Evolutionary conservation across 2,888 invertebrate genomes (phyloP).

Genomic region (Trichogramma evanescens): DNA sequence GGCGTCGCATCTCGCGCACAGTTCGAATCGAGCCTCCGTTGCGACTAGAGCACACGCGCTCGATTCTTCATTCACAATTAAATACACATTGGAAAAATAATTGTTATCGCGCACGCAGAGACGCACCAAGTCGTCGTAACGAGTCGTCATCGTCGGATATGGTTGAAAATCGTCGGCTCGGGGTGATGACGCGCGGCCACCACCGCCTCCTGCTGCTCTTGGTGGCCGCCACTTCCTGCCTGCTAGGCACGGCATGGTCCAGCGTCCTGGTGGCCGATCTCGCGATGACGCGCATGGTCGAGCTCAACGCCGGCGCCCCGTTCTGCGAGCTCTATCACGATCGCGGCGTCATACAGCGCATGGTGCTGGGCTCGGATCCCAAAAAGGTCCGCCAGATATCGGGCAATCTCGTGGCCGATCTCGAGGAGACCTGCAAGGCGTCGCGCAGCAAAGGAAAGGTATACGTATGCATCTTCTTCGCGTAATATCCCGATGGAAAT

Average conservation of each 20-base stretch:
- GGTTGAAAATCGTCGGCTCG: too few relatives aligned
- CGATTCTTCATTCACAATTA: too few relatives aligned
- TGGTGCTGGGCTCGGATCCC: constrained; percentile 55
- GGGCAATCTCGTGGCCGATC: constrained; percentile 54
- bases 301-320: constrained; percentile 54
- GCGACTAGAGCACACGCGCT: too few relatives aligned
- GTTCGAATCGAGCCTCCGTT: too few relatives aligned
- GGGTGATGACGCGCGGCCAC: too few relatives aligned
- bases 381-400: constrained; percentile 55
- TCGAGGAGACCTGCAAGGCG: constrained; percentile 54
- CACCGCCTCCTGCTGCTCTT: neutral
- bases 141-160: too few relatives aligned
- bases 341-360: constrained; percentile 56
- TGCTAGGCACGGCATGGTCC: constrained; percentile 14
- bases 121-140: too few relatives aligned
- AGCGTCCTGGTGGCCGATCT: constrained; percentile 57
- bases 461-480: constrained; percentile 19
- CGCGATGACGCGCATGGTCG: constrained; percentile 60
- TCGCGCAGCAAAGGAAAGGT: constrained; percentile 40
- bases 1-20: too few relatives aligned
- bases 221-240: neutral
- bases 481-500: neutral
- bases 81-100: too few relatives aligned
- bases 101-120: too few relatives aligned
- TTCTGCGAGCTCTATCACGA: constrained; percentile 58